Evolutionary conservation across 2,113 vertebrate species (phyloP), one percentile per base, ranked within the genome.

Genomic region (Rhinopomastus cyanomelas): DNA sequence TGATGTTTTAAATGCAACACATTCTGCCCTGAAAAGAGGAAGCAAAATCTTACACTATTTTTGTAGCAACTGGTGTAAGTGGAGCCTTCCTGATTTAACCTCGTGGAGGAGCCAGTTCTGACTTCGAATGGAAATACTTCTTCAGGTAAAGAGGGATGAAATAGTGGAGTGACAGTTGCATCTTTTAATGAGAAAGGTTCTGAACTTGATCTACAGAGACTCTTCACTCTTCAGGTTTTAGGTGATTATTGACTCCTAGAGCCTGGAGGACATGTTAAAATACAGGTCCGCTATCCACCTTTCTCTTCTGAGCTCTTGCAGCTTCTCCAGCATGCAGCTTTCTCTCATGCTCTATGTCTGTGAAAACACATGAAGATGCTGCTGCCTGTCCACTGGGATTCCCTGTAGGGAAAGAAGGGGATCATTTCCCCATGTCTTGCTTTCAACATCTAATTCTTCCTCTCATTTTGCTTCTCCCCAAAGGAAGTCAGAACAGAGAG

Each of bases 401-500:
- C 46, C 3, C 1, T 75, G 65, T 37, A 14, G 9, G n/a, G 19
- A 29, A 84, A 71, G 34, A 23, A 25, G 16, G 16, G n/a, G 10
- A 7, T 66, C 37, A 37, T 49, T 76, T 49, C 37, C 22, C 60
- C 69, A 44, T 69, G 61, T 87, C 55, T n/a, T 1, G 8, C 57
- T 83, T 86, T 27, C 57, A 83, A 30, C 30, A 21, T 51, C 26
- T 83, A 53, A 77, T 76, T 73, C 86, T 19, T 37, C 59, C 52
- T 88, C 69, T 88, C 53, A 39, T 87, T 74, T 67, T 80, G 23
- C 84, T 66, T 94, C 80, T n/a, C 49, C 75, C 65, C 81, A 55
- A 60, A 91, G 75, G 92, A 81, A 91, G 81, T 88, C 88, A 90
- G 88, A 93, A 65, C n/a, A 81, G 88, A 79, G 95, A 64, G 85